These are phyloP conservation scores for Plotosus lineatus DNA, from an alignment of 2,113 vertebrate genomes.

Conservation along the genomic window DNA sequence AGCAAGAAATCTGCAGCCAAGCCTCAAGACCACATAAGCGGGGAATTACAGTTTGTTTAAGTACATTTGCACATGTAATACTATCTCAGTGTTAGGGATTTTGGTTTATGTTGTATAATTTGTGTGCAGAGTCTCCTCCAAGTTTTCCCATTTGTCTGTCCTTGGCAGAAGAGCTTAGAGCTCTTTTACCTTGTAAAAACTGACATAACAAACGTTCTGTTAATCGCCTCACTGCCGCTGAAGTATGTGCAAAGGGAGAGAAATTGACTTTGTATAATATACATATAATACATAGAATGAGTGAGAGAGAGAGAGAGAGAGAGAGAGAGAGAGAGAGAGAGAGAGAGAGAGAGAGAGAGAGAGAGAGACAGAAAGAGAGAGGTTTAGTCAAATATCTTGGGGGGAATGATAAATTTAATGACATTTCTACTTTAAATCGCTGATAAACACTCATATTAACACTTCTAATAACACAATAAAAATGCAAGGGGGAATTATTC, in stretches of 20 bases:
- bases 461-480: neutral
- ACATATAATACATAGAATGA: neutral
- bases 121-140: constrained; percentile 25
- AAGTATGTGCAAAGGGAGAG: neutral
- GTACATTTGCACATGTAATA: constrained; percentile 65
- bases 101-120: constrained; percentile 38
- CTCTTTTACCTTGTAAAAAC: constrained; percentile 30
- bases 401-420: neutral
- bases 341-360: too few species aligned
- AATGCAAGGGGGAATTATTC: neutral
- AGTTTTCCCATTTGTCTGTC: constrained; percentile 44
- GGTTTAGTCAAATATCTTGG: neutral
- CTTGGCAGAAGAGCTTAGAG: constrained; percentile 28
- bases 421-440: neutral
- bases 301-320: neutral
- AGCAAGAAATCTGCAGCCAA: constrained; percentile 37
- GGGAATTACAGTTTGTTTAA: constrained; percentile 61
- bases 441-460: neutral
- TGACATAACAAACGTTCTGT: constrained; percentile 17
- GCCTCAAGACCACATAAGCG: constrained; percentile 48
- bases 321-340: neutral
- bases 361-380: too few species aligned
- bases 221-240: neutral
- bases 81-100: constrained; percentile 46
- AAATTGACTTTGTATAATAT: neutral